phyloP scores from a whole-genome alignment of 2,797 vertebrate species.

The Calcarius lapponicus region DNA sequence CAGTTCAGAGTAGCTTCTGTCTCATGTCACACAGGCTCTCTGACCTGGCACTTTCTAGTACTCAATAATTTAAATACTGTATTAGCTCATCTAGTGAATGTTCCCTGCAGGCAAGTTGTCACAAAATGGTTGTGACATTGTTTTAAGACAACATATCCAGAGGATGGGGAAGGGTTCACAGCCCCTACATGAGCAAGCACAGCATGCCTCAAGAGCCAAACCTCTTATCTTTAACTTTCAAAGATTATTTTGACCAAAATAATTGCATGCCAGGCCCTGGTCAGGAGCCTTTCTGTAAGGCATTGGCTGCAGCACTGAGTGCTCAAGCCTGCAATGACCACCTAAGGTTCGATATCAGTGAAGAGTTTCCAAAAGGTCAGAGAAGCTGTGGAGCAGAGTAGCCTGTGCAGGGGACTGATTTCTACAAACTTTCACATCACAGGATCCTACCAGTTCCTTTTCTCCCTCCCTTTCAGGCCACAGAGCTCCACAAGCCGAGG shows the following conservation, averaged over 20 bases:
- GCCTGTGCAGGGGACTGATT: neutral
- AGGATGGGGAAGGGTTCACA: neutral
- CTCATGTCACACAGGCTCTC: neutral
- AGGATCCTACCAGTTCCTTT: neutral
- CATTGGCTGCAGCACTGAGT: neutral
- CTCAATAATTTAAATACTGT: neutral
- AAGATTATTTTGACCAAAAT: neutral
- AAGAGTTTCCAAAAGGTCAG: neutral
- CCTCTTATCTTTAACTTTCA: neutral
- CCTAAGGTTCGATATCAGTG: fast-evolving
- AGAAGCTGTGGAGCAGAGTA: neutral
- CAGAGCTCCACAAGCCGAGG: fast-evolving
- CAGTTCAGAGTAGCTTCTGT: neutral
- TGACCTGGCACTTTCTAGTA: neutral
- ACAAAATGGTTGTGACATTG: neutral
- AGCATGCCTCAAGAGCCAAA: neutral
- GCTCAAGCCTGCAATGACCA: neutral
- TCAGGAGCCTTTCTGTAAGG: neutral
- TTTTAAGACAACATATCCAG: neutral
- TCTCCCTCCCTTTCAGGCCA: neutral
- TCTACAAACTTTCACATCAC: neutral
- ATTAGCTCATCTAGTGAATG: neutral
- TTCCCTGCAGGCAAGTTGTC: neutral
- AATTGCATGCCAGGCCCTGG: neutral
- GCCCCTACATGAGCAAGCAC: neutral